These are phyloP conservation scores for Drosophila sechellia DNA, from an alignment of 1,140 invertebrate genomes.

Conservation along the genomic window DNA sequence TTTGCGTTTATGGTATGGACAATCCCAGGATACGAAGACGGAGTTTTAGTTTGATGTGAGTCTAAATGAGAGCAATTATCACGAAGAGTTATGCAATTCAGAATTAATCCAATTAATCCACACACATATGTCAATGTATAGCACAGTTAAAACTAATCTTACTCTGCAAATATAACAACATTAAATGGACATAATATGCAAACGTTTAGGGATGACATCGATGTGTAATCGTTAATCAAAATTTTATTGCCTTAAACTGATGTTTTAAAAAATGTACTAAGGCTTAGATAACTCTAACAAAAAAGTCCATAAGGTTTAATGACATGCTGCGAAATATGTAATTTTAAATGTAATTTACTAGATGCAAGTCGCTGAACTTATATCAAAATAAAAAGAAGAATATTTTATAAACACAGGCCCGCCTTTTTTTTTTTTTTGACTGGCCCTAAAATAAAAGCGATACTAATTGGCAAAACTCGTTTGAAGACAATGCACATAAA, in stretches of 20 bases:
- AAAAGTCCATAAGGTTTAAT: constrained; percentile 62
- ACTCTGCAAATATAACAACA: constrained; percentile 45
- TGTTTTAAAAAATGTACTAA: constrained; percentile 45
- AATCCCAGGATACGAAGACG: constrained; percentile 69
- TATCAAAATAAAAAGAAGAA: constrained; percentile 64
- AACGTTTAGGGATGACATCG: constrained; percentile 43
- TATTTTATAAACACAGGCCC: constrained; percentile 56
- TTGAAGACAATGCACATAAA: constrained; percentile 48
- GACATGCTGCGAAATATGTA: constrained; percentile 37
- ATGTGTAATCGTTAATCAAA: constrained; percentile 59
- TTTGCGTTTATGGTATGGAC: constrained; percentile 83
- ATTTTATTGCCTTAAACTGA: constrained; percentile 66
- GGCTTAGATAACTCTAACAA: constrained; percentile 48
- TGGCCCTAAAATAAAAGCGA: constrained; percentile 18
- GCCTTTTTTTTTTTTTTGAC: constrained; percentile 10
- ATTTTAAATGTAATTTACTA: constrained; percentile 68
- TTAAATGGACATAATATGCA: constrained; percentile 62
- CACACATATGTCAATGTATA: constrained; percentile 37
- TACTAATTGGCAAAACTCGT: constrained; percentile 51
- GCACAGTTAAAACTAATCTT: constrained; percentile 33
- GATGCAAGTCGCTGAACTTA: constrained; percentile 58
- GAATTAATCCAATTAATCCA: constrained; percentile 22
- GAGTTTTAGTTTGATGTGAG: constrained; percentile 49
- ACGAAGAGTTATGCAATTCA: constrained; percentile 6
- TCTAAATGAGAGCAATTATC: constrained; percentile 37